These are phyloP conservation scores for Bagarius yarrelli DNA, from an alignment of 2,113 vertebrate species.

Conservation along the genomic window DNA sequence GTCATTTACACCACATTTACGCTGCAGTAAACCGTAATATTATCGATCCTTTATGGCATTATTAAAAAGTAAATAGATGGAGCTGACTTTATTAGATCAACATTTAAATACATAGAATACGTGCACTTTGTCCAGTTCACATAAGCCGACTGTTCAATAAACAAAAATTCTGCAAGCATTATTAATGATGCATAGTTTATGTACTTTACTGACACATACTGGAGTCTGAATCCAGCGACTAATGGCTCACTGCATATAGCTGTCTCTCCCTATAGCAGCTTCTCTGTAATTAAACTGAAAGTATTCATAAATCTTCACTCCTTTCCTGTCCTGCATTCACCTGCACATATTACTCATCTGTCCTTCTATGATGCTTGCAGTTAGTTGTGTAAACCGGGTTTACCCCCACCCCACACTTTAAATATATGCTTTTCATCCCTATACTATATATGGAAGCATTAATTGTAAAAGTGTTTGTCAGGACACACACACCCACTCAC, in stretches of 20 bases:
- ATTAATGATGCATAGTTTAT: conserved; percentile 1
- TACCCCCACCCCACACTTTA: conserved; percentile 23
- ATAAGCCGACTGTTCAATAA: background rate
- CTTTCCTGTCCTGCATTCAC: conserved; percentile 36
- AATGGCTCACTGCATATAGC: conserved; percentile 38
- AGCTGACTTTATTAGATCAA: background rate
- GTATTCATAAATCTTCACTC: conserved; percentile 70
- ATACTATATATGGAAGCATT: conserved; percentile 42
- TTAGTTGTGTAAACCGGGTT: conserved; percentile 67
- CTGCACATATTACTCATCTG: conserved; percentile 34
- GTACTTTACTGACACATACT: conserved; percentile 25
- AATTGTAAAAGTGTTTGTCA: conserved; percentile 37
- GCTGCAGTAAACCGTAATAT: background rate
- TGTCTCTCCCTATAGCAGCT: conserved; percentile 61
- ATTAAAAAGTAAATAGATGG: background rate
- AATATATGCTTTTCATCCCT: conserved; percentile 10
- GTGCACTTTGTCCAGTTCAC: background rate
- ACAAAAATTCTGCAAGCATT: background rate
- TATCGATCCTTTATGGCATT: background rate
- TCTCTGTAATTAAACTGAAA: conserved; percentile 75
- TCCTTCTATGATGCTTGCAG: conserved; percentile 51
- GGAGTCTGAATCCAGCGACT: conserved; percentile 25
- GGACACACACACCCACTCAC: conserved; percentile 16
- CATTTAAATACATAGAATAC: background rate
- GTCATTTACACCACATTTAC: background rate